A percentile compares a stretch with the other conserved stretches of the same genome.
Conservation (phyloP, 2,888 invertebrate species). For the Hyposoter dolosus region DNA sequence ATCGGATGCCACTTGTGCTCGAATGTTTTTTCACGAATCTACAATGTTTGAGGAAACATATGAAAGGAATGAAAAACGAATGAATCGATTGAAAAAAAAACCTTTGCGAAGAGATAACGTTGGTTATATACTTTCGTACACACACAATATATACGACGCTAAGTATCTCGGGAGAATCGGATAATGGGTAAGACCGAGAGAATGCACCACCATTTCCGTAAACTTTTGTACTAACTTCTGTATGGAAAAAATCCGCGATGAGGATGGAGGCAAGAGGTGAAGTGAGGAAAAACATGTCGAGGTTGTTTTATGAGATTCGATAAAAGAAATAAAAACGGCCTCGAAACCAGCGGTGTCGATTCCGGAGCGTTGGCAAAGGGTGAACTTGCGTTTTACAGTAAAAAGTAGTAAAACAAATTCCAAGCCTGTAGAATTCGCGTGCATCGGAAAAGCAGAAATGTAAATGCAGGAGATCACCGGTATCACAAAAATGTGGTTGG, state of each 20-base stretch:
- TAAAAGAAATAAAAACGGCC: slow-evolving; percentile 20
- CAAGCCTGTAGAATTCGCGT: neutral
- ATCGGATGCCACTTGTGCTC: neutral
- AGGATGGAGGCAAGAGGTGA: neutral
- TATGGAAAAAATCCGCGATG: neutral
- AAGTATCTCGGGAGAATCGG: slow-evolving; percentile 8
- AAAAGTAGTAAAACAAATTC: neutral
- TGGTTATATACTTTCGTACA: neutral
- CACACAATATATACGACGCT: neutral
- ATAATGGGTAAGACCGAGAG: slow-evolving; percentile 15
- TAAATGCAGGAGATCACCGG: neutral
- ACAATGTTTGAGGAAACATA: neutral
- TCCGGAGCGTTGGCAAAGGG: neutral
- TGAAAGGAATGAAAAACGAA: neutral
- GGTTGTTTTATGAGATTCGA: slow-evolving; percentile 22
- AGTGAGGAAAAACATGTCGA: neutral
- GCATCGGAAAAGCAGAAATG: slow-evolving; percentile 2
- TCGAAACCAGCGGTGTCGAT: neutral
- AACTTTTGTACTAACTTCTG: neutral
- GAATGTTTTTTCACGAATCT: neutral
- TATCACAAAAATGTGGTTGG: neutral
- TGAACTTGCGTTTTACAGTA: neutral
- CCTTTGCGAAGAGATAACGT: neutral
- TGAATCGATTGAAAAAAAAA: neutral
- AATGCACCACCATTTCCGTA: neutral